These are phyloP conservation scores for Antechinus flavipes DNA, from an alignment of 2,113 vertebrate genomes.

Conservation along the genomic window DNA sequence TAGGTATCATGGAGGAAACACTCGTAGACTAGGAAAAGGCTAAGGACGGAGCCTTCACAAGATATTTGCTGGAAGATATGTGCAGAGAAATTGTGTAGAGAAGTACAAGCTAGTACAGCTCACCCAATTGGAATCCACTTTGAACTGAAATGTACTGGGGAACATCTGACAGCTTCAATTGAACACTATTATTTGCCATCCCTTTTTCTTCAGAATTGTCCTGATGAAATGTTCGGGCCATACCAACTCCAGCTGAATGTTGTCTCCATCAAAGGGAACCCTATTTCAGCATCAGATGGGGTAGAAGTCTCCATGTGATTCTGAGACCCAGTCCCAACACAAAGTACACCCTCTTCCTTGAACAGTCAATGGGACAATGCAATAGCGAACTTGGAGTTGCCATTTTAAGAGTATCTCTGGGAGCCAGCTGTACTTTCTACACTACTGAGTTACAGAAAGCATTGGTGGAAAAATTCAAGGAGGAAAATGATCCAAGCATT, in stretches of 20 bases:
- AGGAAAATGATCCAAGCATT: conserved; percentile 94
- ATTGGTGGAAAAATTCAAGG: conserved; percentile 96
- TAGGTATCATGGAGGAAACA: conserved; percentile 97
- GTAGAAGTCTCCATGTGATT: conserved; percentile 88
- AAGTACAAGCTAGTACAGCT: conserved; percentile 98
- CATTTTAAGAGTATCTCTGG: conserved; percentile 91
- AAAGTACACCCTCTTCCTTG: conserved; percentile 97
- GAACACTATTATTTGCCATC: conserved; percentile 94
- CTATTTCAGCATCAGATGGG: conserved; percentile 94
- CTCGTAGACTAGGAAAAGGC: conserved; percentile 94
- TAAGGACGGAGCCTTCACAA: conserved; percentile 97
- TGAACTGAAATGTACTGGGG: conserved; percentile 99
- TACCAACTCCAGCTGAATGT: conserved; percentile 98
- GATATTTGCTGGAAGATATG: conserved; percentile 96
- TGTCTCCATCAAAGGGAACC: conserved; percentile 95
- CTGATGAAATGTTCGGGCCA: conserved; percentile 97
- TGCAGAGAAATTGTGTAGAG: conserved; percentile 97
- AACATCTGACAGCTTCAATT: conserved; percentile 96
- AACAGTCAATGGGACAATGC: conserved; percentile 98
- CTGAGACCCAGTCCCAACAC: conserved; percentile 94
- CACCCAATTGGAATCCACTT: conserved; percentile 97
- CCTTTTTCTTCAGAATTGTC: conserved; percentile 95
- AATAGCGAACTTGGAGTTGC: conserved; percentile 93
- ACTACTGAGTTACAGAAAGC: conserved; percentile 95
- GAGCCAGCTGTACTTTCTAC: conserved; percentile 92